These are phyloP conservation scores for Plutomurus gul DNA, from an alignment of 1,140 invertebrate species.

Conservation along the genomic window DNA sequence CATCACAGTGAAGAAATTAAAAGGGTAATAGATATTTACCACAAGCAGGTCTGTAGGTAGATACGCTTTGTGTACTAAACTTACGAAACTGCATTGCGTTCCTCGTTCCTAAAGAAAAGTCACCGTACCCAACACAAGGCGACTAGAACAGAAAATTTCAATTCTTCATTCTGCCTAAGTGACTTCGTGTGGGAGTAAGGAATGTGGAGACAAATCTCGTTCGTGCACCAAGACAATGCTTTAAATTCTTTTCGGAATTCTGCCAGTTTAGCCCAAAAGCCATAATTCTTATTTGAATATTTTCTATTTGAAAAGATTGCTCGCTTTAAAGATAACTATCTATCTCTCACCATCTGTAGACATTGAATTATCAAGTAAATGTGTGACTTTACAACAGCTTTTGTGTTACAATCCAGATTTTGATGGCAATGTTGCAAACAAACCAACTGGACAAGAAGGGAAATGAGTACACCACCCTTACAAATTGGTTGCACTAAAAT, in stretches of 20 bases:
- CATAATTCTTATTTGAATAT: slow-evolving; percentile 1
- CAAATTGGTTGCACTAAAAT: too few species aligned
- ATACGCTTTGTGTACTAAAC: too few species aligned
- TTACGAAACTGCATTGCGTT: too few species aligned
- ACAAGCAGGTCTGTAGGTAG: not conserved
- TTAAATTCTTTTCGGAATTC: not conserved
- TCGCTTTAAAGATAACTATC: not conserved
- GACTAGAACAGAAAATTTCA: not conserved
- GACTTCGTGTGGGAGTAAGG: not conserved
- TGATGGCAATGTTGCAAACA: too few species aligned
- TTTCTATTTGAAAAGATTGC: not conserved
- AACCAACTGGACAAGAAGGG: too few species aligned
- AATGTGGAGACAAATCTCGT: slow-evolving; percentile 18
- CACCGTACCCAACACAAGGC: not conserved
- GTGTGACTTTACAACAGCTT: too few species aligned
- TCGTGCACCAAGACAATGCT: slow-evolving; percentile 10
- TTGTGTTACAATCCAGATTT: too few species aligned
- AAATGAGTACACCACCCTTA: too few species aligned
- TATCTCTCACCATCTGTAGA: too few species aligned
- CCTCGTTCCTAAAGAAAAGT: not conserved
- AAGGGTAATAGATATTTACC: slow-evolving; percentile 6
- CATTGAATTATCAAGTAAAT: too few species aligned
- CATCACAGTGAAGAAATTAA: not conserved
- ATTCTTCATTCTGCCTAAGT: not conserved
- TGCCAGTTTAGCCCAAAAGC: not conserved